These are phyloP conservation scores for Sinocyclocheilus anshuiensis DNA, from an alignment of 2,113 vertebrate genomes.

Conservation along the genomic window DNA sequence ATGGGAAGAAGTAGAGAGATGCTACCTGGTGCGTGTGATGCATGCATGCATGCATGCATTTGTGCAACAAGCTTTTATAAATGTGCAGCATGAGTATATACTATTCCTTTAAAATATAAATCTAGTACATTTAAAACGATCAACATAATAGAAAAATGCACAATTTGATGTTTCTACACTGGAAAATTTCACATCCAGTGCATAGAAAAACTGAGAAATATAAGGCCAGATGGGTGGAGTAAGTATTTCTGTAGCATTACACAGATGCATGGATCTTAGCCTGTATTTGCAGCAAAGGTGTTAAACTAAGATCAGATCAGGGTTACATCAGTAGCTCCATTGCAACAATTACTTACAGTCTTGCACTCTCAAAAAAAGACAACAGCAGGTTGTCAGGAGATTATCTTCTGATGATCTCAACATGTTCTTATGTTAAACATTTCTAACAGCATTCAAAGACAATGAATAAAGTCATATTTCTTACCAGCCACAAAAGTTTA, in stretches of 20 bases:
- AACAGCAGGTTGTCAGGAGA: constrained; percentile 1
- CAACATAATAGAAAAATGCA: neutral
- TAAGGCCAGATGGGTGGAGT: neutral
- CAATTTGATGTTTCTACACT: neutral
- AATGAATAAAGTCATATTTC: neutral
- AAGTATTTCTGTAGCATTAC: neutral
- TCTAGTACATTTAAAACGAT: neutral
- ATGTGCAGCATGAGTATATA: neutral
- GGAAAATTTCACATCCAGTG: neutral
- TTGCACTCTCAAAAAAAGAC: neutral
- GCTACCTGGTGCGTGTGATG: neutral
- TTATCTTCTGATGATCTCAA: neutral
- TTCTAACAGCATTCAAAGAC: neutral
- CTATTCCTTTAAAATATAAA: neutral
- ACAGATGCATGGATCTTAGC: neutral
- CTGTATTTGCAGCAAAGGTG: neutral
- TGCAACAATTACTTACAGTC: neutral
- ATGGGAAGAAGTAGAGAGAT: constrained; percentile 51
- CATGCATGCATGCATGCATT: neutral
- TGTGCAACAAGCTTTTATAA: constrained; percentile 6
- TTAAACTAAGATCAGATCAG: neutral
- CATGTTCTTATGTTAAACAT: neutral
- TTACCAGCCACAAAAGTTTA: neutral
- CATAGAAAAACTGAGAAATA: neutral
- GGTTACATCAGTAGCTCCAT: neutral